Percentiles rank a stretch among this genome's conserved stretches.
These are phyloP conservation scores for Heliothis subflexa DNA, from an alignment of 1,140 invertebrate genomes.

Conservation along the genomic window DNA sequence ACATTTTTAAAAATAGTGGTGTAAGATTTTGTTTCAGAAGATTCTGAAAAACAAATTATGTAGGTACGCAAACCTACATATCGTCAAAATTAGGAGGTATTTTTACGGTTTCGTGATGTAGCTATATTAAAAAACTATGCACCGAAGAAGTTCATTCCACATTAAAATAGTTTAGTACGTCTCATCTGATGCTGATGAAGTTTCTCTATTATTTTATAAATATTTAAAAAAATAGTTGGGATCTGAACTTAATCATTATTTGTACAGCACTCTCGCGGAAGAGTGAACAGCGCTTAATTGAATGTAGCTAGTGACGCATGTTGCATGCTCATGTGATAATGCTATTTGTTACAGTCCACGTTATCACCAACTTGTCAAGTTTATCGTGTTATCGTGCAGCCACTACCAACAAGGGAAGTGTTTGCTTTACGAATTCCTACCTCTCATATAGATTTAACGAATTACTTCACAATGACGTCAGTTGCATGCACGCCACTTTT, in stretches of 20 bases:
- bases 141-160: too few species aligned
- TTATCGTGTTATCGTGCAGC: conserved; percentile 50
- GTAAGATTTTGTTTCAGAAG: too few species aligned
- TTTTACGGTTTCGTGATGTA: too few species aligned
- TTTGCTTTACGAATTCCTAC: conserved; percentile 52
- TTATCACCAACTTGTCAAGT: conserved; percentile 47
- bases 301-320: conserved; percentile 49
- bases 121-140: too few species aligned
- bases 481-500: conserved; percentile 4
- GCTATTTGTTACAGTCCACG: conserved; percentile 45
- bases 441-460: conserved; percentile 43
- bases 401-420: conserved; percentile 39
- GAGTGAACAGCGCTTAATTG: conserved; percentile 15
- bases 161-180: too few species aligned
- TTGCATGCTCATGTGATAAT: conserved; percentile 52
- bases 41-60: too few species aligned
- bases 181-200: neutral
- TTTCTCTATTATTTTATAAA: neutral
- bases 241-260: neutral
- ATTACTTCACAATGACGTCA: conserved; percentile 47
- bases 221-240: neutral
- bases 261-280: neutral
- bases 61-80: too few species aligned
- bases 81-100: too few species aligned
- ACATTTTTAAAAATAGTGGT: too few species aligned